Conservation (phyloP, 2,113 vertebrate genomes). For the Trogon surrucura region DNA sequence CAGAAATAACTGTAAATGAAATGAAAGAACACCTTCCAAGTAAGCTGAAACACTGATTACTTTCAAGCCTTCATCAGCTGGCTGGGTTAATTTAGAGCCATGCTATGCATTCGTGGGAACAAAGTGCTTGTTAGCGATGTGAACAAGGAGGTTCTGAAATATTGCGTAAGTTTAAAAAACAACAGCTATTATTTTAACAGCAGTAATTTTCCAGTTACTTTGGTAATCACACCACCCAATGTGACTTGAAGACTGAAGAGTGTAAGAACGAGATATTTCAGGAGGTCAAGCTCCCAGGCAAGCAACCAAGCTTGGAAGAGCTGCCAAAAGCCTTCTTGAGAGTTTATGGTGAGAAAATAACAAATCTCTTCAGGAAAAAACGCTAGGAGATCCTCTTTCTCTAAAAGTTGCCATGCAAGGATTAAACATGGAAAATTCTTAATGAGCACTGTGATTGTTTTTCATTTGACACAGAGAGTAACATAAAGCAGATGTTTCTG, state of each 20-base stretch:
- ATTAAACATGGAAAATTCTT: conserved; percentile 30
- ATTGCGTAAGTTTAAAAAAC: neutral
- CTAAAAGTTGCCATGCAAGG: neutral
- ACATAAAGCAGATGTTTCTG: conserved; percentile 38
- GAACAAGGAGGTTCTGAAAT: neutral
- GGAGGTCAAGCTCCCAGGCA: neutral
- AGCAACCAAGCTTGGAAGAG: neutral
- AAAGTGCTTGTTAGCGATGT: neutral
- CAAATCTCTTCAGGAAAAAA: neutral
- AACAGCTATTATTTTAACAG: neutral
- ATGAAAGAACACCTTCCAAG: neutral
- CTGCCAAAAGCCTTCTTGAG: neutral
- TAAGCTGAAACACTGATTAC: neutral
- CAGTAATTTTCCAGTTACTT: neutral
- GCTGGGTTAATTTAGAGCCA: neutral
- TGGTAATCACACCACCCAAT: neutral
- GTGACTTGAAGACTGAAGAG: neutral
- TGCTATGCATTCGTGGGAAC: neutral
- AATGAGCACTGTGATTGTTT: conserved; percentile 18
- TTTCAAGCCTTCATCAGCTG: neutral
- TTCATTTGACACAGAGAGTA: neutral
- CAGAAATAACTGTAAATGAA: neutral
- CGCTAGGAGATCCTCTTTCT: conserved; percentile 10
- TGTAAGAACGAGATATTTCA: neutral
- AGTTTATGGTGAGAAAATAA: conserved; percentile 30